Percentiles rank a stretch among this genome's conserved stretches.
phyloP scores from a whole-genome alignment of 2,888 invertebrate genomes.

The Erpobdella octoculata region DNA sequence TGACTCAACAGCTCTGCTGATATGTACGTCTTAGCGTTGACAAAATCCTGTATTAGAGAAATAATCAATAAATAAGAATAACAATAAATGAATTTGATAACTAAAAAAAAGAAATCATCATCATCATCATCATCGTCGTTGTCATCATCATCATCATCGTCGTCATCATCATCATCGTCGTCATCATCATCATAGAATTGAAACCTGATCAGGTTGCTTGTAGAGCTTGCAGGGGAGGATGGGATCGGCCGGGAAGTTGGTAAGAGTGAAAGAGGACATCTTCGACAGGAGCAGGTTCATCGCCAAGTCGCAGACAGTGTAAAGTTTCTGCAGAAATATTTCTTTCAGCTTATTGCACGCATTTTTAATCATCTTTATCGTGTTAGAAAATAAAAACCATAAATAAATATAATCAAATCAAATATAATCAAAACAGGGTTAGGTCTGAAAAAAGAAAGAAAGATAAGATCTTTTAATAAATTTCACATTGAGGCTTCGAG shows the following conservation, averaged over 20 bases:
- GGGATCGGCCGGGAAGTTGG: slow-evolving; percentile 67
- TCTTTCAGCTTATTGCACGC: not conserved
- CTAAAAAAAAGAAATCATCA: not conserved
- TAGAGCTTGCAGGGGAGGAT: slow-evolving; percentile 58
- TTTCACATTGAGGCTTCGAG: not conserved
- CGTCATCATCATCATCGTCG: not conserved
- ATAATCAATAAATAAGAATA: not conserved
- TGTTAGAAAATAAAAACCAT: not conserved
- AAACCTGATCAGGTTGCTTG: too few species aligned
- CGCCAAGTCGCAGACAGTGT: slow-evolving; percentile 90
- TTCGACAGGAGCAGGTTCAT: slow-evolving; percentile 81
- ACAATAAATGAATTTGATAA: not conserved
- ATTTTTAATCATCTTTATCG: not conserved
- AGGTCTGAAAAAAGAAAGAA: not conserved
- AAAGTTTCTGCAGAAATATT: slow-evolving; percentile 69
- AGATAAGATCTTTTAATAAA: not conserved
- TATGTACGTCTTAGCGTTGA: slow-evolving; percentile 47
- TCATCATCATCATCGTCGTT: too few species aligned
- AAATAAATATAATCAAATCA: not conserved
- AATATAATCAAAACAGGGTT: too few species aligned
- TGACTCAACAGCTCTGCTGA: slow-evolving; percentile 44
- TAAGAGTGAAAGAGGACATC: slow-evolving; percentile 76
- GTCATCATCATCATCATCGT: not conserved
- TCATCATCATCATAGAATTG: not conserved
- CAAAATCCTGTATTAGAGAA: slow-evolving; percentile 41